These are phyloP conservation scores for Lipophrys pholis DNA, from an alignment of 2,113 vertebrate species.

Conservation along the genomic window DNA sequence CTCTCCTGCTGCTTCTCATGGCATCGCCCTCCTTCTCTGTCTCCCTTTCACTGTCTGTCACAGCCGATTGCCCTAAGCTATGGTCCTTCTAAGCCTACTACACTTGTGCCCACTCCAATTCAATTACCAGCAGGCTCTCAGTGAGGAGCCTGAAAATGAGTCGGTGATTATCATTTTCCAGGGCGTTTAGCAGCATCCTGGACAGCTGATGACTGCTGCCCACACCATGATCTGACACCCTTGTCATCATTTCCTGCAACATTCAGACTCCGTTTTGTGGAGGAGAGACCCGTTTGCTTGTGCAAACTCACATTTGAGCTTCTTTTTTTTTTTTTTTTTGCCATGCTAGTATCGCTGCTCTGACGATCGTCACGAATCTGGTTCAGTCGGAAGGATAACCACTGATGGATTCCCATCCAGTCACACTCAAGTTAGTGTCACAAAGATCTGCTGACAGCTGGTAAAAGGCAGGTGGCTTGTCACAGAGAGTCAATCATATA, in stretches of 20 bases:
- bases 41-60: conserved; percentile 46
- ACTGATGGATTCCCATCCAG: neutral
- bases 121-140: conserved; percentile 63
- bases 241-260: conserved; percentile 9
- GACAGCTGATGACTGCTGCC: conserved; percentile 29
- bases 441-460: too few relatives aligned
- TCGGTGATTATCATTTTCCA: conserved; percentile 67
- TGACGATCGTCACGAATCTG: conserved; percentile 2
- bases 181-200: conserved; percentile 48
- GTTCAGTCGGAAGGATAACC: conserved; percentile 1
- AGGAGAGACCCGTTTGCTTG: neutral
- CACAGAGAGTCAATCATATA: too few relatives aligned
- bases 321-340: neutral
- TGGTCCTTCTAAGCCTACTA: conserved; percentile 40
- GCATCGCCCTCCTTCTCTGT: neutral
- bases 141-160: conserved; percentile 54
- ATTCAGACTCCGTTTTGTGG: conserved; percentile 4
- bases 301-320: neutral
- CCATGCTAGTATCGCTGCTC: neutral
- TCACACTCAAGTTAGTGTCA: too few relatives aligned
- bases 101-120: conserved; percentile 64
- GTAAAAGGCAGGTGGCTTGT: too few relatives aligned
- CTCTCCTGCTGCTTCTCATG: neutral
- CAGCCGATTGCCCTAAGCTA: conserved; percentile 57
- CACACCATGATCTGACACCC: neutral